Conservation (phyloP, 1,140 invertebrate species). For the Drosophila kikkawai region DNA sequence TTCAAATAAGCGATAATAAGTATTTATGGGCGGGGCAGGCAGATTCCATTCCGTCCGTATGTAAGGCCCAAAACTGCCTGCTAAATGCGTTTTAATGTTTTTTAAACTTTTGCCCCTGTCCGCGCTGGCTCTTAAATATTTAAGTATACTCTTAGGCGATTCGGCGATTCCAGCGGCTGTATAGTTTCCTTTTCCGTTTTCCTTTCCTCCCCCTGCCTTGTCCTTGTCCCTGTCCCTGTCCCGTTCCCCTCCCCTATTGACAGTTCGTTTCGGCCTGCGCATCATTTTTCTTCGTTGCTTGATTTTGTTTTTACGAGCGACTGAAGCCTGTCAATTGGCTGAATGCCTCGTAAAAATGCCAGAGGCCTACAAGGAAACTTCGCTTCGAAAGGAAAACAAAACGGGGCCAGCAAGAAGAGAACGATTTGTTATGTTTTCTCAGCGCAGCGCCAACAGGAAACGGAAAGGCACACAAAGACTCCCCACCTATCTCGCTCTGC, state of each 20-base stretch:
- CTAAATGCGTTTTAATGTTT: conserved; percentile 83
- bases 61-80: conserved; percentile 46
- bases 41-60: conserved; percentile 39
- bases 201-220: not conserved
- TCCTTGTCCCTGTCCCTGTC: not conserved
- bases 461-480: conserved; percentile 73
- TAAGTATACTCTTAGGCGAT: conserved; percentile 73
- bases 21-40: conserved; percentile 70
- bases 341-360: conserved; percentile 84
- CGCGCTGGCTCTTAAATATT: conserved; percentile 64
- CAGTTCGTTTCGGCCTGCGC: conserved; percentile 64
- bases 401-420: conserved; percentile 44
- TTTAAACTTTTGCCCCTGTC: conserved; percentile 43
- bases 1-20: conserved; percentile 84
- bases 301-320: conserved; percentile 80
- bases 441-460: conserved; percentile 68
- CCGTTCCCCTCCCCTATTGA: not conserved
- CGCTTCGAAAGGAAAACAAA: conserved; percentile 20
- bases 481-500: conserved; percentile 10
- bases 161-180: conserved; percentile 43
- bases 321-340: conserved; percentile 84
- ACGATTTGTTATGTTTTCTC: conserved; percentile 83
- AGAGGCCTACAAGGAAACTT: conserved; percentile 61
- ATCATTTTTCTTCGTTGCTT: conserved; percentile 81
- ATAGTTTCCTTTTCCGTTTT: conserved; percentile 37